These are phyloP conservation scores for Ophion slaviceki DNA, from an alignment of 2,888 invertebrate species.

Conservation along the genomic window DNA sequence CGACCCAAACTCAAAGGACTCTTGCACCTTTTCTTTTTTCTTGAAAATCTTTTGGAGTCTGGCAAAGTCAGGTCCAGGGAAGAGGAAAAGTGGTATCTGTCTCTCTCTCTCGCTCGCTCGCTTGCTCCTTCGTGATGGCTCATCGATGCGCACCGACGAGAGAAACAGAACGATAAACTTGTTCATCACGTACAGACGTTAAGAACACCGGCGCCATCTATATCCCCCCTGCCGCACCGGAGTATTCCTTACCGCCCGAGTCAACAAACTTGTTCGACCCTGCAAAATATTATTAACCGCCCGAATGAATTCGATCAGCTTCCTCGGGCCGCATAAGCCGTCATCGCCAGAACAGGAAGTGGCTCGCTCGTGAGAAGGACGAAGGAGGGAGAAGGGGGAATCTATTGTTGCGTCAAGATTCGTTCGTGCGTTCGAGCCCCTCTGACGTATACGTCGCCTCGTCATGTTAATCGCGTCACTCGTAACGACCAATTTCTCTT, in stretches of 20 bases:
- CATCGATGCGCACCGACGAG: constrained; percentile 19
- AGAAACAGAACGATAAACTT: constrained; percentile 22
- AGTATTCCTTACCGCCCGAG: constrained; percentile 69
- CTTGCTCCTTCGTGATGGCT: neutral
- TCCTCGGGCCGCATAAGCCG: constrained; percentile 80
- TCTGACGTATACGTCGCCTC: constrained; percentile 32
- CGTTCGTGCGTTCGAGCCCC: constrained; percentile 56
- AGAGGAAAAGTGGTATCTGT: too few species aligned
- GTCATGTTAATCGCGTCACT: constrained; percentile 47
- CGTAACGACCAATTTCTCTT: constrained; percentile 39
- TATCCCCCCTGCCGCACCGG: neutral
- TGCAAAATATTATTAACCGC: constrained; percentile 81
- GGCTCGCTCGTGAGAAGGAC: constrained; percentile 55
- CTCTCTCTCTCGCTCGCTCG: neutral
- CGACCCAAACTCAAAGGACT: neutral
- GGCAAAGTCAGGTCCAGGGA: neutral
- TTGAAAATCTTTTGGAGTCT: neutral
- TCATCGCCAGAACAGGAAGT: constrained; percentile 75
- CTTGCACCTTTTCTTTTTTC: neutral
- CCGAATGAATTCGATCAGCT: constrained; percentile 80
- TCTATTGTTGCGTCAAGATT: constrained; percentile 62
- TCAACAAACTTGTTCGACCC: constrained; percentile 80
- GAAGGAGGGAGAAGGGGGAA: constrained; percentile 35
- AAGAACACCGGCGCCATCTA: constrained; percentile 52
- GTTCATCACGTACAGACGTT: constrained; percentile 55